Conservation (phyloP, 2,113 vertebrate genomes). For the Python bivittatus region DNA sequence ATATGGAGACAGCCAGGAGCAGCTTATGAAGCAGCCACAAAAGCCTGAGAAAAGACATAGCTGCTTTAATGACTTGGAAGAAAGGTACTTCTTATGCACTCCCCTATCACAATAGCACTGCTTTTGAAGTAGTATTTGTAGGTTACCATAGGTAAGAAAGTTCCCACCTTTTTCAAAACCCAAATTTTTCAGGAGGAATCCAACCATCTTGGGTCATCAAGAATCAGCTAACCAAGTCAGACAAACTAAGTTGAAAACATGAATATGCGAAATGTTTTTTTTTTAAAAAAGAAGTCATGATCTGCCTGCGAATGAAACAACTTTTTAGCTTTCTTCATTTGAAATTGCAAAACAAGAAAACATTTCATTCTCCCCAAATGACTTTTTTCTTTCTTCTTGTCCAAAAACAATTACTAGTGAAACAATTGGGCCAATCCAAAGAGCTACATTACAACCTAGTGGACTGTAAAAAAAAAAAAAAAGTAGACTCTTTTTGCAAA, state of each 20-base stretch:
- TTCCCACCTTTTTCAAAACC: neutral
- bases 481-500: constrained; percentile 62
- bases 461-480: constrained; percentile 73
- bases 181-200: neutral
- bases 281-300: neutral
- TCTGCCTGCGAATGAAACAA: neutral
- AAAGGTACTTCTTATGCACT: neutral
- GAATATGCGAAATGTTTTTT: neutral
- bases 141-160: neutral
- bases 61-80: neutral
- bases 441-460: constrained; percentile 52
- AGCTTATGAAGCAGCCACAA: neutral
- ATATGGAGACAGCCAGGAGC: neutral
- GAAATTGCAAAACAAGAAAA: constrained; percentile 11
- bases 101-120: neutral
- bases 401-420: constrained; percentile 25
- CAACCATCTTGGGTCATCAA: neutral
- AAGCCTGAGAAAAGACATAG: neutral
- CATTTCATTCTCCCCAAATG: constrained; percentile 37
- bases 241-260: neutral
- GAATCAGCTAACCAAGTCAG: neutral
- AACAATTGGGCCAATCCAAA: constrained; percentile 39
- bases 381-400: constrained; percentile 42
- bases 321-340: neutral
- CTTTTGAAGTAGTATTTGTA: neutral